Conservation (phyloP, 2,113 vertebrate genomes). For the Xyliphius kryptos region DNA sequence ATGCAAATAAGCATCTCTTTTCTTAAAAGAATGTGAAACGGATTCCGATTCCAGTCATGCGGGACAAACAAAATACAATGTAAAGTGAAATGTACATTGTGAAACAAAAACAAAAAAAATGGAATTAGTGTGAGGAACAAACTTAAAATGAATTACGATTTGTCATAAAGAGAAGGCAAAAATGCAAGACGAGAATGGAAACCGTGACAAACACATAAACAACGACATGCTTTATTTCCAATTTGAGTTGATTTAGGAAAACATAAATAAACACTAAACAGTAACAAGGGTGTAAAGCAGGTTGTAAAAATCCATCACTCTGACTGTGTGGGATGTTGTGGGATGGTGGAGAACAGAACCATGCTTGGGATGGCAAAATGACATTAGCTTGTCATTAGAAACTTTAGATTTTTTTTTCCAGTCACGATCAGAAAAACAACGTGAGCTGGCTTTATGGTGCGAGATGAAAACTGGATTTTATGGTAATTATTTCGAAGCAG, state of each 20-base stretch:
- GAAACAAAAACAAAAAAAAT: constrained; percentile 18
- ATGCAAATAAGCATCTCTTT: not conserved
- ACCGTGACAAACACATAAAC: constrained; percentile 54
- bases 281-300: constrained; percentile 54
- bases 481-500: constrained; percentile 49
- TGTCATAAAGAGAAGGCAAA: constrained; percentile 50
- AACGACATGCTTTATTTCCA: constrained; percentile 55
- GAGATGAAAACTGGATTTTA: constrained; percentile 47
- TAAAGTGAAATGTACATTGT: no score
- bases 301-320: constrained; percentile 52
- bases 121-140: constrained; percentile 43
- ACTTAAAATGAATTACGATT: constrained; percentile 54
- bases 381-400: constrained; percentile 33
- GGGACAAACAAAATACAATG: no score
- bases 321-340: constrained; percentile 15
- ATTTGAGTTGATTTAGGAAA: constrained; percentile 63
- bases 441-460: constrained; percentile 39
- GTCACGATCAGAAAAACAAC: constrained; percentile 36
- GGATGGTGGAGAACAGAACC: not conserved
- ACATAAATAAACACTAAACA: constrained; percentile 57
- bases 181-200: constrained; percentile 44
- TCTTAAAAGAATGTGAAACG: not conserved
- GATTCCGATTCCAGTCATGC: no score
- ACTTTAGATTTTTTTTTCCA: constrained; percentile 36
- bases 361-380: constrained; percentile 29